Conservation (phyloP, 2,888 invertebrate genomes). For the Chirona hameri region DNA sequence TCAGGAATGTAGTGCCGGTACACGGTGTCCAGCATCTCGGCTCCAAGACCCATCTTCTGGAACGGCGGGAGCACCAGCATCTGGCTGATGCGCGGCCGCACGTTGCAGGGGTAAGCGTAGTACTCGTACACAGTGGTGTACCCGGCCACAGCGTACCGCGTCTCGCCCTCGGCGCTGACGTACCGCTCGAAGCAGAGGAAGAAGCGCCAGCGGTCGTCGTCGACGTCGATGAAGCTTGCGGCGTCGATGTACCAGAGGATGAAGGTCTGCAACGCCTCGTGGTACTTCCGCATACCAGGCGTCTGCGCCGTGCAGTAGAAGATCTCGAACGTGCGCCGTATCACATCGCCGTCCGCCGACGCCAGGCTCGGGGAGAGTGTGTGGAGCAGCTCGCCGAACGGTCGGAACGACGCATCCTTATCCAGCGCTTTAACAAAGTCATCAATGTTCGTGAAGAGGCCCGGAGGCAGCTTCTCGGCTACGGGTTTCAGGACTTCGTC, state of each 20-base stretch:
- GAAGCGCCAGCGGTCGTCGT: slow-evolving; percentile 88
- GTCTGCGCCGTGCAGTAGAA: slow-evolving; percentile 65
- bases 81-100: slow-evolving; percentile 87
- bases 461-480: slow-evolving; percentile 64
- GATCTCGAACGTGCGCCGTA: slow-evolving; percentile 62
- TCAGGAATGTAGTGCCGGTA: slow-evolving; percentile 56
- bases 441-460: slow-evolving; percentile 66
- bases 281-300: slow-evolving; percentile 71
- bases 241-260: slow-evolving; percentile 95
- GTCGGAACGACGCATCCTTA: slow-evolving; percentile 66
- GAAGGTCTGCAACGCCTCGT: slow-evolving; percentile 82
- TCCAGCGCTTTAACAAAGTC: slow-evolving; percentile 66
- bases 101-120: slow-evolving; percentile 84
- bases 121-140: slow-evolving; percentile 91
- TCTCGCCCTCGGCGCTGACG: slow-evolving; percentile 44
- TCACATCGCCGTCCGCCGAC: background rate
- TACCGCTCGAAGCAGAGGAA: slow-evolving; percentile 51
- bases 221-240: slow-evolving; percentile 86
- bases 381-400: slow-evolving; percentile 66
- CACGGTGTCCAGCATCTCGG: slow-evolving; percentile 64
- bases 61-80: slow-evolving; percentile 89
- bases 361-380: slow-evolving; percentile 50
- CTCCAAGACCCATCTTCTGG: slow-evolving; percentile 79
- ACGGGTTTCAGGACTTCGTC: slow-evolving; percentile 71
- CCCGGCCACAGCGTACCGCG: slow-evolving; percentile 72